phyloP scores from a whole-genome alignment of 2,113 vertebrate genomes.

The Henicopernis longicauda region DNA sequence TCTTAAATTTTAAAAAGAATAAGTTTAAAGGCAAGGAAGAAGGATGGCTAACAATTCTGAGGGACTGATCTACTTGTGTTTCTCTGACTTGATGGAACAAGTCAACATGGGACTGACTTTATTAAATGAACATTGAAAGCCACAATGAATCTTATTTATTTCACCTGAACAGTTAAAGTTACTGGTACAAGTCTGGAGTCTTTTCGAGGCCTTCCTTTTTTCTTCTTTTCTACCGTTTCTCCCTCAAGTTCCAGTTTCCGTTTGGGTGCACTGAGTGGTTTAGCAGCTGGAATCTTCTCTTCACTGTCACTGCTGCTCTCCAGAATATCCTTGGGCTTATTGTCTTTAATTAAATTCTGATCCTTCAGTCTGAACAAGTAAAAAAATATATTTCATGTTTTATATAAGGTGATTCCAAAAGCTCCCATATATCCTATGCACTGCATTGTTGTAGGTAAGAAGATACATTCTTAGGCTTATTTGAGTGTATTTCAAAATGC shows the following conservation, averaged over 20 bases:
- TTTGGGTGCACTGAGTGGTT: slow-evolving; percentile 81
- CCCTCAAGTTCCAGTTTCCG: slow-evolving; percentile 87
- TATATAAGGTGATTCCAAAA: not conserved
- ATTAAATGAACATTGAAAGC: not conserved
- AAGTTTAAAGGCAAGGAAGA: not conserved
- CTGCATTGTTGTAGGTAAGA: not conserved
- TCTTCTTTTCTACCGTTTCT: slow-evolving; percentile 92
- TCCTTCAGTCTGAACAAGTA: slow-evolving; percentile 80
- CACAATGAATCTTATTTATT: not conserved
- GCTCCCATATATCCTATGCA: not conserved
- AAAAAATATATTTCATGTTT: not conserved
- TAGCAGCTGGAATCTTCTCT: slow-evolving; percentile 84
- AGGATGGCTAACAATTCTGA: not conserved
- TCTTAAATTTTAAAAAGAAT: not conserved
- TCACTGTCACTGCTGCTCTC: slow-evolving; percentile 97
- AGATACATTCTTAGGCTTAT: not conserved
- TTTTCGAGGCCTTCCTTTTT: slow-evolving; percentile 93
- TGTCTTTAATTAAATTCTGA: slow-evolving; percentile 77
- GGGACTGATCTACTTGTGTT: not conserved
- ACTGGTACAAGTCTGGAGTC: slow-evolving; percentile 84
- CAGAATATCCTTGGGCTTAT: slow-evolving; percentile 78
- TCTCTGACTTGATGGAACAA: not conserved
- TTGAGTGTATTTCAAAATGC: not conserved
- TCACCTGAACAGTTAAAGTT: slow-evolving; percentile 84
- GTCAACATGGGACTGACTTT: not conserved